These are phyloP conservation scores for Muntiacus reevesi DNA, from an alignment of 2,113 vertebrate species.

Conservation along the genomic window DNA sequence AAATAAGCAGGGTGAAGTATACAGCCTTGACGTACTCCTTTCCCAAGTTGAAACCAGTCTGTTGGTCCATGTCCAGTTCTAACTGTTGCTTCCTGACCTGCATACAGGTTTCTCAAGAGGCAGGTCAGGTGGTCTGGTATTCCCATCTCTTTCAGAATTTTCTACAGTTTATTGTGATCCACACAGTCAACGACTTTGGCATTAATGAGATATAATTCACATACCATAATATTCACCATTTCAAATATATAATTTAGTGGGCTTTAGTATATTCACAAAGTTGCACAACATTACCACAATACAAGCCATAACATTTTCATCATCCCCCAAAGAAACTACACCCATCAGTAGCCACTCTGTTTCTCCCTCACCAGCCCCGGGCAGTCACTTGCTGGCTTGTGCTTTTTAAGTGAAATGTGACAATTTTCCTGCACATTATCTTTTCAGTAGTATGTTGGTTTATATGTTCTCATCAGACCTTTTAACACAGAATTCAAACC, in stretches of 20 bases:
- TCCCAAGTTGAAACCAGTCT: background rate
- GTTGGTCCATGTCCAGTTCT: background rate
- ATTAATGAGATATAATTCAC: background rate
- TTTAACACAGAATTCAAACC: background rate
- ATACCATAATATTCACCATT: background rate
- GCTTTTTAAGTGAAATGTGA: background rate
- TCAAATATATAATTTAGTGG: background rate
- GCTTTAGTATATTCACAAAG: background rate
- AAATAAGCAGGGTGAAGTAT: background rate
- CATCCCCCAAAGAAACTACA: background rate
- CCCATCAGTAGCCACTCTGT: background rate
- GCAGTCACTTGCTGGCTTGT: background rate
- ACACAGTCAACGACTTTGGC: background rate
- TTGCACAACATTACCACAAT: background rate
- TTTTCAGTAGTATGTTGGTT: background rate
- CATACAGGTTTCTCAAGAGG: background rate
- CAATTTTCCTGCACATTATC: background rate
- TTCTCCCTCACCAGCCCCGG: background rate
- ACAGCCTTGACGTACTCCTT: background rate
- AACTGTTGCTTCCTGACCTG: background rate
- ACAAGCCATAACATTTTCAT: background rate
- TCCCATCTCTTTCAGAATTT: background rate
- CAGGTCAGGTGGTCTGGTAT: background rate
- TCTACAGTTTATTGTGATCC: background rate
- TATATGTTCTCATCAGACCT: background rate